Percentiles rank a stretch among this genome's conserved stretches.
Conservation (phyloP, 2,797 vertebrate genomes). For the Aselliscus stoliczkanus region DNA sequence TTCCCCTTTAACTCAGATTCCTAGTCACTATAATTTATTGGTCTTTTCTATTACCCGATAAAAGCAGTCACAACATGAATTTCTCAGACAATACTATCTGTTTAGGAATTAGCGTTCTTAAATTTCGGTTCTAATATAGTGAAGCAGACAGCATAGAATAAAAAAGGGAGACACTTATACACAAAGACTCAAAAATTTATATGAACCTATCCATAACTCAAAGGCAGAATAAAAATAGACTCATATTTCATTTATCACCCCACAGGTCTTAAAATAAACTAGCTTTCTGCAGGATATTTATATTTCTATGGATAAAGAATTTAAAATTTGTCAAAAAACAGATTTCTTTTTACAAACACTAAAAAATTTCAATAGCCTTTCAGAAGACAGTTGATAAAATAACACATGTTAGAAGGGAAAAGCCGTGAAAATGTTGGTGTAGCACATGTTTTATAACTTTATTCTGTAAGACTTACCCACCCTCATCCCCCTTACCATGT, state of each 20-base stretch:
- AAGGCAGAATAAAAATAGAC: slow-evolving; percentile 15
- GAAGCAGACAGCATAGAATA: slow-evolving; percentile 47
- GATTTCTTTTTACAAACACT: neutral
- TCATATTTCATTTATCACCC: slow-evolving; percentile 46
- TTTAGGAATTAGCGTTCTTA: slow-evolving; percentile 24
- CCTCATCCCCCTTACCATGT: neutral
- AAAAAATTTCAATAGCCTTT: neutral
- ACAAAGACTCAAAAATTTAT: slow-evolving; percentile 19
- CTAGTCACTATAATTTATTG: neutral
- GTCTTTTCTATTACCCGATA: slow-evolving; percentile 31
- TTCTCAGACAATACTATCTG: slow-evolving; percentile 33
- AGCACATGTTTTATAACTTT: neutral
- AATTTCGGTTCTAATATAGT: slow-evolving; percentile 12
- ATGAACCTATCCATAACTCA: slow-evolving; percentile 32
- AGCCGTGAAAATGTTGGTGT: neutral
- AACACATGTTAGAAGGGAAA: neutral
- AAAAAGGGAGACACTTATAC: neutral
- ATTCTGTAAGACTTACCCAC: neutral
- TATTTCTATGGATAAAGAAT: slow-evolving; percentile 24
- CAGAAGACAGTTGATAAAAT: neutral
- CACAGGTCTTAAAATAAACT: slow-evolving; percentile 17
- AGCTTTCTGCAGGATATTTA: slow-evolving; percentile 25
- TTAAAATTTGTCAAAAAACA: neutral
- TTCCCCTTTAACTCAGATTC: neutral
- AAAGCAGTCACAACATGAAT: slow-evolving; percentile 40